Base-by-base conservation (phyloP, 2,113 vertebrate genomes). In the Datnioides undecimradiatus region DNA sequence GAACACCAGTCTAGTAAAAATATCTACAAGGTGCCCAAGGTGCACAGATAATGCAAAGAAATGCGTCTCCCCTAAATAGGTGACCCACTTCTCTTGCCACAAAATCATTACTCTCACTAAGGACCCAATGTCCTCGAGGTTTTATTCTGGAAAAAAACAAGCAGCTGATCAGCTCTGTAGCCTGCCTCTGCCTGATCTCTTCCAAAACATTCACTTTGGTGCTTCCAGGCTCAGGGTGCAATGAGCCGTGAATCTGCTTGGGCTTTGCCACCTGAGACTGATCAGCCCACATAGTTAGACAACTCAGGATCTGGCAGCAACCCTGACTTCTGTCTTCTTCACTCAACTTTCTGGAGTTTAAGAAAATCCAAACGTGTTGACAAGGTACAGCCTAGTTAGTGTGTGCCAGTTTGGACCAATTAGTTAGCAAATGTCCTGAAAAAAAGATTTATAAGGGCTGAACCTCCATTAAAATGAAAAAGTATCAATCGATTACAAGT, bases 51-150 rank as follows among this genome's bases (percentile, higher is more conserved):
- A 82, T 34, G 55, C 21, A 36, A 71, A 48, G 29, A 29, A 66
- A 73, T 77, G 34, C 40, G 54, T 29, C 0, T 34, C n/a, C 21
- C 9, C 51, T 73, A 71, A 76, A 80, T 21, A 73, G 60, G 79
- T 71, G 82, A 85, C 82, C 78, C 66, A 83, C 48, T 87, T 87
- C 66, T 84, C 29, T 55, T 46, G 51, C 34, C 76, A 62, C 40
- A 76, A 66, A 55, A 76, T 72, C 45, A 81, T 87, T 65, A 65
- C 23, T 84, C 73, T 83, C 51, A 65, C 64, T 40, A 23, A 69
- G 63, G 34, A 25, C 36, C 69, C 33, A 64, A 58, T 74, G 40
- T 76, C 41, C 64, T 66, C 5, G 2, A 70, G 74, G 60, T 68
- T 41, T 59, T 75, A 31, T 41, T 73, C 46, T 45, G 45, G 33